Conservation (phyloP, 2,113 vertebrate genomes). For the Trogon melanurus region DNA sequence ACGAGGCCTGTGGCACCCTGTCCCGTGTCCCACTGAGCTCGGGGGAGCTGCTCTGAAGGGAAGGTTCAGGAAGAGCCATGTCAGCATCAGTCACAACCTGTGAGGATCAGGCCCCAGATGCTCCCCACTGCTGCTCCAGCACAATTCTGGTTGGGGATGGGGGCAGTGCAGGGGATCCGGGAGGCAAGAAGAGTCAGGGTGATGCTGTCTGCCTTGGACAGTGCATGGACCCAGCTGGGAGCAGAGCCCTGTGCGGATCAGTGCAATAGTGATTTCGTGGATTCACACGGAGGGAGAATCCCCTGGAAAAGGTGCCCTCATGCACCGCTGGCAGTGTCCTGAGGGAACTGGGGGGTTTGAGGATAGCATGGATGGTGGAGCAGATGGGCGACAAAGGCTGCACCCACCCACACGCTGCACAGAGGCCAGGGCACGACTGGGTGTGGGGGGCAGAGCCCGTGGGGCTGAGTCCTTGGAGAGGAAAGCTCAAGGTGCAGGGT, state of each 20-base stretch:
- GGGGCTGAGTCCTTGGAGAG: background rate
- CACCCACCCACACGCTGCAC: rapidly evolving
- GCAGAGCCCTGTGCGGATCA: rapidly evolving
- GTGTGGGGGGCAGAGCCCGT: background rate
- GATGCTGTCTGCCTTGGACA: background rate
- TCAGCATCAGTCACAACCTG: too few species aligned
- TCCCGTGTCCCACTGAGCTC: rapidly evolving
- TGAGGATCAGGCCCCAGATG: rapidly evolving
- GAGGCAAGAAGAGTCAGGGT: too few species aligned
- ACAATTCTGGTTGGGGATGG: rapidly evolving
- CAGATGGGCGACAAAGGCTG: background rate
- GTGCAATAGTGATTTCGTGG: background rate
- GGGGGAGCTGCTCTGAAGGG: background rate
- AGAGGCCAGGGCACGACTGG: rapidly evolving
- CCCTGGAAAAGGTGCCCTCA: rapidly evolving
- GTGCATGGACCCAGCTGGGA: background rate
- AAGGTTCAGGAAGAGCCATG: background rate
- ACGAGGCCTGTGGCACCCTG: rapidly evolving
- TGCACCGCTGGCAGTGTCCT: background rate
- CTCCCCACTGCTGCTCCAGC: rapidly evolving
- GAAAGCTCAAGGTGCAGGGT: background rate
- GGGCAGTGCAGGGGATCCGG: rapidly evolving
- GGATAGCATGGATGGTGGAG: rapidly evolving
- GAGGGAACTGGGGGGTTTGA: rapidly evolving
- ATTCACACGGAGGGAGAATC: background rate